phyloP scores from a whole-genome alignment of 2,113 vertebrate genomes.

The Pseudorasbora parva region DNA sequence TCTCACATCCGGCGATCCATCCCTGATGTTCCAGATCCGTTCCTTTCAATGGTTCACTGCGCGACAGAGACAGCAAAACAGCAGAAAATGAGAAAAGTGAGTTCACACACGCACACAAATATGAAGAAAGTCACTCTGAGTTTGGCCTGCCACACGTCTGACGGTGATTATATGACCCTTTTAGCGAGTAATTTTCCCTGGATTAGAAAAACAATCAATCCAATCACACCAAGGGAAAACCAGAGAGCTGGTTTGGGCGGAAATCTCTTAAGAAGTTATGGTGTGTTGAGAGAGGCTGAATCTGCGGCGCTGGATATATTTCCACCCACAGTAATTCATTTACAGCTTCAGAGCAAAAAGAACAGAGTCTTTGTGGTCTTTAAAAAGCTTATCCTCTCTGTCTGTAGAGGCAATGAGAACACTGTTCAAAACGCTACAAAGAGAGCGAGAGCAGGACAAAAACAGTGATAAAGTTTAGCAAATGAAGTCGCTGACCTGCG shows the following conservation, averaged over 20 bases:
- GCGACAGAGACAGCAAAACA: background rate
- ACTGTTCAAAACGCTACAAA: conserved; percentile 81
- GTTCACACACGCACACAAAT: conserved; percentile 36
- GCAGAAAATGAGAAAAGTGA: conserved; percentile 32
- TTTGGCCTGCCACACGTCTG: conserved; percentile 58
- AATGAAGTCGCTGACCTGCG: conserved; percentile 96
- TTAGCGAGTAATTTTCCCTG: conserved; percentile 76
- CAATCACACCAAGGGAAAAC: conserved; percentile 69
- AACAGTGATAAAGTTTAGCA: conserved; percentile 88
- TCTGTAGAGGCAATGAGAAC: conserved; percentile 77
- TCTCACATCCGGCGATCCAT: background rate
- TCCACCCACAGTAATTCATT: conserved; percentile 82
- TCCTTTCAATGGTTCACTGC: background rate
- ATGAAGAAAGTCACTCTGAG: conserved; percentile 57
- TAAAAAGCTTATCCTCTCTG: conserved; percentile 73
- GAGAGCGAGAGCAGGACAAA: conserved; percentile 69
- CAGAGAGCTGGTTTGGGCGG: conserved; percentile 66
- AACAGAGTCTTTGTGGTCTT: conserved; percentile 79
- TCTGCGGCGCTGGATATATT: conserved; percentile 68
- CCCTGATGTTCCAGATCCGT: background rate
- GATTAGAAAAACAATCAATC: conserved; percentile 82
- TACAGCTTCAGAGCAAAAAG: conserved; percentile 79
- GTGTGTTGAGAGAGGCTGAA: conserved; percentile 55
- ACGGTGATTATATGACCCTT: conserved; percentile 68
- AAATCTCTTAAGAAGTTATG: conserved; percentile 77